A percentile compares a stretch with the other conserved stretches of the same genome.
Conservation (phyloP, 2,888 invertebrate genomes). For the Acrocyrtus sp. region DNA sequence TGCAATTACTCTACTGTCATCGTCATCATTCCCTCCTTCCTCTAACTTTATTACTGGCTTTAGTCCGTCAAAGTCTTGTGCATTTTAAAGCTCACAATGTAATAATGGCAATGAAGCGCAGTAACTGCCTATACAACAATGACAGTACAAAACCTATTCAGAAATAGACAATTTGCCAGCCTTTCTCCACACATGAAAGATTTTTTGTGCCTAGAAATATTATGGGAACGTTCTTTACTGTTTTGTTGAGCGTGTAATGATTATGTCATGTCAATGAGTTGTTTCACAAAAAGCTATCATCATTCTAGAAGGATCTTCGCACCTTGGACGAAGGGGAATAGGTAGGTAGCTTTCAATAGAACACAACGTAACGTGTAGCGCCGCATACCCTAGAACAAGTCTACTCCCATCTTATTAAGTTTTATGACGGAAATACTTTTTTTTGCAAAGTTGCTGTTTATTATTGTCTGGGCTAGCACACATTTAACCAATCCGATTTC, state of each 20-base stretch:
- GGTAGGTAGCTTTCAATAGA: too few species aligned
- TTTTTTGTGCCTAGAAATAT: not conserved
- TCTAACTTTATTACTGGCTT: not conserved
- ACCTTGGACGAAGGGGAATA: slow-evolving; percentile 39
- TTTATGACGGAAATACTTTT: too few species aligned
- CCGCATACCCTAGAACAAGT: too few species aligned
- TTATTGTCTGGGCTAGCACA: too few species aligned
- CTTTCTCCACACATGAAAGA: slow-evolving; percentile 31
- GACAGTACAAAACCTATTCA: slow-evolving; percentile 33
- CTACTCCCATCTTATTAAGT: too few species aligned
- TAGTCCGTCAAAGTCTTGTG: not conserved
- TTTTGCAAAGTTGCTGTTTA: too few species aligned
- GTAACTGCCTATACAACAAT: slow-evolving; percentile 41
- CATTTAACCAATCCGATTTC: too few species aligned
- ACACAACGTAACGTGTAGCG: too few species aligned
- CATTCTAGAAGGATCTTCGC: too few species aligned
- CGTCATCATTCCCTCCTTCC: slow-evolving; percentile 29
- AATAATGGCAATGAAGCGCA: slow-evolving; percentile 32
- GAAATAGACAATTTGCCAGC: slow-evolving; percentile 35
- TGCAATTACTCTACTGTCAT: slow-evolving; percentile 54
- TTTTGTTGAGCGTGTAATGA: slow-evolving; percentile 49
- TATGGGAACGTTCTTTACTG: slow-evolving; percentile 13
- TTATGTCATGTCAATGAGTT: slow-evolving; percentile 46
- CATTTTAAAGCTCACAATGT: not conserved
- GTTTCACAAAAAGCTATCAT: slow-evolving; percentile 41